Evolutionary conservation across 1,140 invertebrate genomes (phyloP).

Genomic region (Scaptomyza pallida): DNA sequence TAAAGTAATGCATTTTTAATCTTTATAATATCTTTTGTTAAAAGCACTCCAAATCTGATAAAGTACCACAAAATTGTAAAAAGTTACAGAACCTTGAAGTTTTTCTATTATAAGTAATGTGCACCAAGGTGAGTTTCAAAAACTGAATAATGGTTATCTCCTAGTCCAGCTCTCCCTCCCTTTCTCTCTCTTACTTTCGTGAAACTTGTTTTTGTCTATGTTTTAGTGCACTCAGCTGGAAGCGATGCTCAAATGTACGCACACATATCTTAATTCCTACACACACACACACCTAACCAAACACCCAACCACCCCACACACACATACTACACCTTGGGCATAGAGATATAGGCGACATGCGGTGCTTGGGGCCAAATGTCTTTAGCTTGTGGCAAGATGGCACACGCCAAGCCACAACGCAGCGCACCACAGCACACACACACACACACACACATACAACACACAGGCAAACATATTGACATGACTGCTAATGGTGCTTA

Average conservation of each 20-base stretch:
- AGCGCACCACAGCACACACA: constrained; percentile 7
- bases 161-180: neutral
- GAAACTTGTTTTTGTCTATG: constrained; percentile 33
- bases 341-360: constrained; percentile 2
- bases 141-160: neutral
- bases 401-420: neutral
- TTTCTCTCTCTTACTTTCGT: too few species aligned
- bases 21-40: too few species aligned
- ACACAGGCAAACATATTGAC: constrained; percentile 23
- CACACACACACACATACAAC: constrained; percentile 4
- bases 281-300: constrained; percentile 5
- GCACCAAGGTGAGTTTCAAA: too few species aligned
- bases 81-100: too few species aligned
- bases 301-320: too few species aligned
- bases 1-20: too few species aligned
- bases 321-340: constrained; percentile 12
- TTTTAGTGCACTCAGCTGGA: constrained; percentile 65
- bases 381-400: constrained; percentile 40
- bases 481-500: constrained; percentile 70
- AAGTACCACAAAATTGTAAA: too few species aligned
- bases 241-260: constrained; percentile 50
- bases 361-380: constrained; percentile 41
- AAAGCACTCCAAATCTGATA: too few species aligned
- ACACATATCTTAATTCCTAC: constrained; percentile 34
- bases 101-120: too few species aligned